Evolutionary conservation across 2,888 invertebrate genomes (phyloP).

Genomic region (Parelbella ahira): DNA sequence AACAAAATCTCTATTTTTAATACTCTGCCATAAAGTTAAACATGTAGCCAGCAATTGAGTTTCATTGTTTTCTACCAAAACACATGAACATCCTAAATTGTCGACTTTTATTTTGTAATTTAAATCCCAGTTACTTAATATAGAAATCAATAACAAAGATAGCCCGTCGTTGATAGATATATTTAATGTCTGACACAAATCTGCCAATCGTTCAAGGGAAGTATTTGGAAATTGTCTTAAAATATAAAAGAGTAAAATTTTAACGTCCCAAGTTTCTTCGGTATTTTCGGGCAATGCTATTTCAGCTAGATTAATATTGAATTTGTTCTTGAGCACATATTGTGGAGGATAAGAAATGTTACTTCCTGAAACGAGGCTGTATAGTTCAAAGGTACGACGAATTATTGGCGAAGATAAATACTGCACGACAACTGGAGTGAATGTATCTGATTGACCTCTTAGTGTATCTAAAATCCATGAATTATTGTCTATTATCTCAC

Average conservation of each 20-base stretch:
- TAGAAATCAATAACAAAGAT: conserved; percentile 61
- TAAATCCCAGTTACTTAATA: conserved; percentile 64
- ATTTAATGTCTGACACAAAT: conserved; percentile 61
- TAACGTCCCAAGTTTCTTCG: conserved; percentile 73
- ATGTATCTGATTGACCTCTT: conserved; percentile 55
- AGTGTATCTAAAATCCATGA: conserved; percentile 52
- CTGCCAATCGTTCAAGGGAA: conserved; percentile 49
- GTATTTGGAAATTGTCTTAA: conserved; percentile 59
- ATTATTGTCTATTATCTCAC: conserved; percentile 41
- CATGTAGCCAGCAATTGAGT: conserved; percentile 51
- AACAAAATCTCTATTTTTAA: conserved; percentile 60
- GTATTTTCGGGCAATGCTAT: conserved; percentile 63
- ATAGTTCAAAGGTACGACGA: conserved; percentile 50
- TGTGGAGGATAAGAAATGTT: conserved; percentile 58
- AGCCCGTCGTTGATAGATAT: conserved; percentile 62
- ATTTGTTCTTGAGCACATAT: conserved; percentile 62
- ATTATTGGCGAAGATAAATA: conserved; percentile 53
- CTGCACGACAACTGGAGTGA: conserved; percentile 46
- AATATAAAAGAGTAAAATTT: conserved; percentile 67
- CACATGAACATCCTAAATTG: conserved; percentile 50
- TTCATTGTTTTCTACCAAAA: conserved; percentile 52
- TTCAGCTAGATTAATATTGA: conserved; percentile 65
- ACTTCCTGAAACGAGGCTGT: conserved; percentile 47
- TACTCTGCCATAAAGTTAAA: conserved; percentile 61
- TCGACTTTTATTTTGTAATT: conserved; percentile 56